Base-by-base conservation (phyloP, 2,797 vertebrate genomes). In the Chelonia mydas region DNA sequence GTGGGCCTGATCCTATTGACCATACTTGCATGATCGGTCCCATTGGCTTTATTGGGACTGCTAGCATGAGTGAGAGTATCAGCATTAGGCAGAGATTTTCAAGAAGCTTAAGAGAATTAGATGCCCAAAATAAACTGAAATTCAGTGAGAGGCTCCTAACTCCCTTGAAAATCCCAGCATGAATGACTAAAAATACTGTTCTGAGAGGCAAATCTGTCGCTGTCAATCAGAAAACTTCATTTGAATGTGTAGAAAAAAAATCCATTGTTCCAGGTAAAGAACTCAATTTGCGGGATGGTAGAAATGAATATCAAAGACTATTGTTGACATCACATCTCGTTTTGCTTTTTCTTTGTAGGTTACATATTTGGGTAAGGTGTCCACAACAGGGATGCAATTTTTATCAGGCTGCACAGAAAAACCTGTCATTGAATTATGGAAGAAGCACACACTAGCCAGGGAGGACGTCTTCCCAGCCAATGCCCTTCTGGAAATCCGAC, bases 361-460 rank as follows among this genome's bases (percentile, higher is more conserved):
- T 91, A 99, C 98, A 1, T 99, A 99, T 96, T 98, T 99, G 97
- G 99, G 99, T 82, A 99, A 99, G 91, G 98, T 99, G 97, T 98
- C 99, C 25, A 99, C 99, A 97, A 98, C 98, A 21, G 99, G 99
- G 93, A 99, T 99, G 95, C 99, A 99, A 87, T 99, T 99, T 98
- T 97, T 99, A 88, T 99, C 99, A 12, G 99, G 99, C 91, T 99
- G 99, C 98, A 99, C 99, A 9, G 99, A 99, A 95, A 99, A 99
- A 7, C 99, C 99, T 0, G 99, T 99, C 95, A 99, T 99, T 3
- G 99, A 99, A 94, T 98, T 99, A 89, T 99, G 99, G 98, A 99
- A 99, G 97, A 98, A 97, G 65, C 98, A 98, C 16, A 98, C 98
- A 0, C 96, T 99, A 2, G 93, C 98, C 90, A 98, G 98, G 91